Evolutionary conservation across 2,113 vertebrate genomes (phyloP).

Genomic region (Acrocephalus arundinaceus): DNA sequence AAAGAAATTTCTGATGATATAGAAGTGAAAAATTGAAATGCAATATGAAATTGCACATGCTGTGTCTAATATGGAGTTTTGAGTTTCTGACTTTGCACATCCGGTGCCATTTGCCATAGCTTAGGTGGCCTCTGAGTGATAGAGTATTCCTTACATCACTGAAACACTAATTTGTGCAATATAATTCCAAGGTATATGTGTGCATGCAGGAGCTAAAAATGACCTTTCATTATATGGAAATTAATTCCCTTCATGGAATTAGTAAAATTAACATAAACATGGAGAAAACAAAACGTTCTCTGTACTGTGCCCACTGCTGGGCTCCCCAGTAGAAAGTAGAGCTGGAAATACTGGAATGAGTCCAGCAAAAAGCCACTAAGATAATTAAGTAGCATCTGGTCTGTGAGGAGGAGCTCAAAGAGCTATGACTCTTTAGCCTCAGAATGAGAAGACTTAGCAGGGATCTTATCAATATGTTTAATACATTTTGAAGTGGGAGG

Average conservation of each 20-base stretch:
- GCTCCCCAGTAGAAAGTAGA: not conserved
- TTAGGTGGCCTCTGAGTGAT: not conserved
- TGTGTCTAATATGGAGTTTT: not conserved
- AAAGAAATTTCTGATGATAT: not conserved
- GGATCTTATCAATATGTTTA: not conserved
- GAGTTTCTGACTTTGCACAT: not conserved
- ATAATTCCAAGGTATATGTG: not conserved
- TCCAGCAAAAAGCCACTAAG: not conserved
- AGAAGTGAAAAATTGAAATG: not conserved
- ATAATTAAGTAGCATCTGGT: not conserved
- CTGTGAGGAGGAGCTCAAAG: not conserved
- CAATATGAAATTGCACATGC: not conserved
- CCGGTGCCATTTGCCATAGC: not conserved
- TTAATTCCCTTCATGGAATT: not conserved
- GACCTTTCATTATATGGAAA: not conserved
- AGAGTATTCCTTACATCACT: not conserved
- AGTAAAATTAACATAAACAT: not conserved
- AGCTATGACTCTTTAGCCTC: not conserved
- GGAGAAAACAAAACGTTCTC: not conserved
- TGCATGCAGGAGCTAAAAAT: not conserved
- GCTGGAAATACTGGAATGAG: not conserved
- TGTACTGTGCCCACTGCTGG: not conserved
- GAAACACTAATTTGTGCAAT: not conserved
- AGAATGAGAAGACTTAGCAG: not conserved
- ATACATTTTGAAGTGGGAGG: not conserved